Evolutionary conservation across 37 sponge, comb jelly and placozoan species (phyloP), one percentile per base, ranked within the genome.

Genomic region (Mnemiopsis leidyi): DNA sequence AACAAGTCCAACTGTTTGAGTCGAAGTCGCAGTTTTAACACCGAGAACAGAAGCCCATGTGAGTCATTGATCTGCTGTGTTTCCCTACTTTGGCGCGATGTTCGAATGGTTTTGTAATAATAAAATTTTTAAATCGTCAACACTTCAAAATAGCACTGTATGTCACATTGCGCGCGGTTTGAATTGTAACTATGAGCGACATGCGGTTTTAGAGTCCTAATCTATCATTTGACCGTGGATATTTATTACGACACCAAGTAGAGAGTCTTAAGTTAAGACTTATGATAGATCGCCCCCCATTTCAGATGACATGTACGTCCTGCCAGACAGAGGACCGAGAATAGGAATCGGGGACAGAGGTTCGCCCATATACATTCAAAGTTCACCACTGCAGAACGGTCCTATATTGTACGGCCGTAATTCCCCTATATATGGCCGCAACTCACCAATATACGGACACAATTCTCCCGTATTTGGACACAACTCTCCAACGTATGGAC

Each of bases 301-400:
- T 85, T 85, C 90, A 85, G 39, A 85, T 40, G 90, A 85, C 30
- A 85, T 85, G 40, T 85, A 39, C 29, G 90, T 85, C 3, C n/a
- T 85, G 90, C 90, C 40, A 13, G 90, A 85, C 0, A 38, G 39
- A 38, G 1, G 90, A 34, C 79, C 26, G 7, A 33, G 36, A 31
- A 32, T 34, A 32, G 35, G 26, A 5, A 9, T 13, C 5, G 35
- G 35, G 16, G 35, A 77, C 36, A 77, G 36, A 18, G 36, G 21
- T 31, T 77, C 79, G 36, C 79, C 79, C 1, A 13, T 34, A 3
- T 34, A 32, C 18, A 31, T 77, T 36, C 79, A 77, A 5, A 28
- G 35, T 34, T 77, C 79, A 34, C 61, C 61, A 18, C 13, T 48
- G n/a, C n/a, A n/a, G 61, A 48, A 48, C 61, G 13, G 61, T 13